A percentile compares a stretch with the other conserved stretches of the same genome.
Conservation (phyloP, 2,113 vertebrate genomes). For the Micronisus gabar region DNA sequence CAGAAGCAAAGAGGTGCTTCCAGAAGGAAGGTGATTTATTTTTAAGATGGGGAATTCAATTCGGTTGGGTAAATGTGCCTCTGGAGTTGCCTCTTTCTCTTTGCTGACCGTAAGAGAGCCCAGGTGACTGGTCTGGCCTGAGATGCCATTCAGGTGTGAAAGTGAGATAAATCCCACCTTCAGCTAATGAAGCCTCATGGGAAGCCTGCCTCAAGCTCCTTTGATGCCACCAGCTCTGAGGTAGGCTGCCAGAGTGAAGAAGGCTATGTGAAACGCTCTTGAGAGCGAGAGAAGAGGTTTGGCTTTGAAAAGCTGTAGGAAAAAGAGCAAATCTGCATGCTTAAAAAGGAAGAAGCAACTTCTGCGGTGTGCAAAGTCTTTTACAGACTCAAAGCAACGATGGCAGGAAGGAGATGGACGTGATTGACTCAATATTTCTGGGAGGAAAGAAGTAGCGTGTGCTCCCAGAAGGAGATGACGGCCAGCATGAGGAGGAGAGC, state of each 20-base stretch:
- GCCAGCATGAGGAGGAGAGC: rapidly evolving
- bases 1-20: background rate
- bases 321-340: background rate
- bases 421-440: background rate
- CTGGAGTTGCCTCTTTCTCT: background rate
- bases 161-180: background rate
- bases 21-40: background rate
- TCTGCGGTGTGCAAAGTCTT: background rate
- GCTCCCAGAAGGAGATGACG: background rate
- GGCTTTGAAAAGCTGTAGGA: background rate
- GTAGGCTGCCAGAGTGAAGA: background rate
- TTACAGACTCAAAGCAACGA: background rate
- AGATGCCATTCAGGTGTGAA: background rate
- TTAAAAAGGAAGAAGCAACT: background rate
- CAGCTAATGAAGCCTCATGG: background rate
- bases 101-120: background rate
- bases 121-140: background rate
- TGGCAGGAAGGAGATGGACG: background rate
- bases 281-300: background rate
- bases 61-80: background rate
- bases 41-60: background rate
- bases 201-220: background rate
- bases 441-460: background rate
- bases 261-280: background rate
- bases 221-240: rapidly evolving